Percentiles rank a stretch among this genome's conserved stretches.
Conservation (phyloP, 2,888 invertebrate genomes). For the Pedicia rivosa region DNA sequence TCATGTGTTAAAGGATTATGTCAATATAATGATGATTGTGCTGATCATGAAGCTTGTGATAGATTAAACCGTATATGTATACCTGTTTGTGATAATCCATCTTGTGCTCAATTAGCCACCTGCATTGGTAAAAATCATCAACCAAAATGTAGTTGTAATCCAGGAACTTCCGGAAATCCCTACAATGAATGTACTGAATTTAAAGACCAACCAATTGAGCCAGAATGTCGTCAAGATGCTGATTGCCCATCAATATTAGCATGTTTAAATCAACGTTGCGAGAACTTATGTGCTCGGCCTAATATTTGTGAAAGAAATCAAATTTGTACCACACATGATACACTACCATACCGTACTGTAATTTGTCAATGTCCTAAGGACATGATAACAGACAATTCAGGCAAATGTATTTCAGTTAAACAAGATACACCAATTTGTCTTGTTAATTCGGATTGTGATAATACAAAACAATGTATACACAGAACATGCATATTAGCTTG, state of each 20-base stretch:
- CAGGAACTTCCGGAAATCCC: conserved; percentile 65
- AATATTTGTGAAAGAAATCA: conserved; percentile 63
- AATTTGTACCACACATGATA: conserved; percentile 61
- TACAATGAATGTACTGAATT: conserved; percentile 46
- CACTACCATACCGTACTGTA: conserved; percentile 64
- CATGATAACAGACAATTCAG: conserved; percentile 54
- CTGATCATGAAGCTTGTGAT: conserved; percentile 69
- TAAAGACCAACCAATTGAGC: conserved; percentile 27
- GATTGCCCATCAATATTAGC: conserved; percentile 61
- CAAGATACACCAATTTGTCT: conserved; percentile 44
- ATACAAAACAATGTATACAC: conserved; percentile 55
- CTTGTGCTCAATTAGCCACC: conserved; percentile 62
- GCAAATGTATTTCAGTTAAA: conserved; percentile 48
- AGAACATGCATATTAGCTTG: conserved; percentile 70
- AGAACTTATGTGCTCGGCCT: conserved; percentile 56
- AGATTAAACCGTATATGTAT: conserved; percentile 67
- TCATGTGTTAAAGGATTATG: conserved; percentile 72
- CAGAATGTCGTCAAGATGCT: conserved; percentile 56
- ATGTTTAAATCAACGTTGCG: conserved; percentile 60
- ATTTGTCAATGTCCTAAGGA: conserved; percentile 77
- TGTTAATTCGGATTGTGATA: conserved; percentile 56
- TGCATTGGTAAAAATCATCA: conserved; percentile 62
- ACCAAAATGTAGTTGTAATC: conserved; percentile 58
- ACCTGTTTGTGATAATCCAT: conserved; percentile 65
- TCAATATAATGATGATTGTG: conserved; percentile 80